Evolutionary conservation across 64 coral and sea anemone genomes (phyloP).

Genomic region (Platygyra sinensis): DNA sequence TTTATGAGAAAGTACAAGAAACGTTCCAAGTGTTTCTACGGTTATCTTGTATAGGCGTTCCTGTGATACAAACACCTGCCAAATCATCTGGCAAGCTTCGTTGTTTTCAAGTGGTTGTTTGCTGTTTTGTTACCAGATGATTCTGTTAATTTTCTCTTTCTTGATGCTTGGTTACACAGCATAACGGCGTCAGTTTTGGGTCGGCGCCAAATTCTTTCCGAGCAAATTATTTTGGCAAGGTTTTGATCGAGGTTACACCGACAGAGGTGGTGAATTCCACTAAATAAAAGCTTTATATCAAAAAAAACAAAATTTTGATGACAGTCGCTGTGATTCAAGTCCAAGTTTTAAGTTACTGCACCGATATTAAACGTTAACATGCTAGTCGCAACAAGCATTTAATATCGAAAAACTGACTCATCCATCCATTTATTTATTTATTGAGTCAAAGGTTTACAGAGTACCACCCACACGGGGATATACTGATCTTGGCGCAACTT

Average conservation of each 20-base stretch:
- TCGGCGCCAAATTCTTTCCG: background rate
- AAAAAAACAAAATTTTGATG: background rate
- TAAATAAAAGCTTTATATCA: background rate
- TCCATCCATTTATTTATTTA: background rate
- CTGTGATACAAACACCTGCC: background rate
- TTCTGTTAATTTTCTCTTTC: background rate
- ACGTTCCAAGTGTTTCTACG: background rate
- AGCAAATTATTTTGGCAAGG: background rate
- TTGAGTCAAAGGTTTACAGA: too few species aligned
- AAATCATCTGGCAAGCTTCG: background rate
- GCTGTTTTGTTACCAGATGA: background rate
- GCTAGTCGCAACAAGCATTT: too few species aligned
- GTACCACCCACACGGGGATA: too few species aligned
- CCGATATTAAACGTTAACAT: too few species aligned
- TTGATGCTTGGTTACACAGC: background rate
- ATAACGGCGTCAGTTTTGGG: background rate
- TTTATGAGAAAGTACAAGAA: background rate
- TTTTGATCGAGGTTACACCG: background rate
- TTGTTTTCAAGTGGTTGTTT: background rate
- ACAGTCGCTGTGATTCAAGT: too few species aligned
- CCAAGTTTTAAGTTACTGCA: too few species aligned
- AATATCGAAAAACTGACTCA: too few species aligned
- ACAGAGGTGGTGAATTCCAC: background rate
- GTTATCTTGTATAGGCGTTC: background rate
- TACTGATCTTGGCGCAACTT: background rate